Evolutionary conservation across 2,888 invertebrate genomes (phyloP).

Genomic region (Saturnia pavonia): DNA sequence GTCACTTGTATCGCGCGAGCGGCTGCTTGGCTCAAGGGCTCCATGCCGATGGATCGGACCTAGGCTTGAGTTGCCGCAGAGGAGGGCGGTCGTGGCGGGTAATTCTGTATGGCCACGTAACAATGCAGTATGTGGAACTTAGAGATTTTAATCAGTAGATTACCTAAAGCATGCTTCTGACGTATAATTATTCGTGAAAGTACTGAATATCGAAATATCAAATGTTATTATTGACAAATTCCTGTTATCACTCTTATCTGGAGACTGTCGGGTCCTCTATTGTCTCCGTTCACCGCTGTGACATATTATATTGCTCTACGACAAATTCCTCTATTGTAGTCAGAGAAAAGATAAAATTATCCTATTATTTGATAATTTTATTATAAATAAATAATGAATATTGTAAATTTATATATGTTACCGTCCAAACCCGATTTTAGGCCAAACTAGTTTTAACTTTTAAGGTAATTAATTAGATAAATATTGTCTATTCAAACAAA

Average conservation of each 20-base stretch:
- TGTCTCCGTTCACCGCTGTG: conserved; percentile 1
- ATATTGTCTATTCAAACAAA: too few relatives aligned
- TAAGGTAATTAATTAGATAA: too few relatives aligned
- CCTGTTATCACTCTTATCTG: not conserved
- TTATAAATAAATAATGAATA: not conserved
- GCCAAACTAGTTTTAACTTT: too few relatives aligned
- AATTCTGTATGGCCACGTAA: not conserved
- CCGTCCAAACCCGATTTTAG: too few relatives aligned
- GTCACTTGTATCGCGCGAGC: too few relatives aligned
- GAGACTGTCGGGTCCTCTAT: not conserved
- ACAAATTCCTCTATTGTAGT: not conserved
- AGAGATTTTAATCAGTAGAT: not conserved
- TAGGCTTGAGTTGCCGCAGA: too few relatives aligned
- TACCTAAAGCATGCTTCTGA: not conserved
- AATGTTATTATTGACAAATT: not conserved
- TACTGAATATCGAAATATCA: not conserved
- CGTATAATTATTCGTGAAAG: not conserved
- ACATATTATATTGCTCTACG: not conserved
- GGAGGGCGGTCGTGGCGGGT: too few relatives aligned
- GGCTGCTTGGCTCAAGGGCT: too few relatives aligned
- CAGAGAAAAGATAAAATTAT: not conserved
- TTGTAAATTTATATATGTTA: too few relatives aligned
- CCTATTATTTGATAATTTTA: not conserved
- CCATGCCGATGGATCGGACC: too few relatives aligned
- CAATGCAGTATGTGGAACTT: not conserved